Evolutionary conservation across 2,888 invertebrate genomes (phyloP).

Genomic region (Melolontha melolontha): DNA sequence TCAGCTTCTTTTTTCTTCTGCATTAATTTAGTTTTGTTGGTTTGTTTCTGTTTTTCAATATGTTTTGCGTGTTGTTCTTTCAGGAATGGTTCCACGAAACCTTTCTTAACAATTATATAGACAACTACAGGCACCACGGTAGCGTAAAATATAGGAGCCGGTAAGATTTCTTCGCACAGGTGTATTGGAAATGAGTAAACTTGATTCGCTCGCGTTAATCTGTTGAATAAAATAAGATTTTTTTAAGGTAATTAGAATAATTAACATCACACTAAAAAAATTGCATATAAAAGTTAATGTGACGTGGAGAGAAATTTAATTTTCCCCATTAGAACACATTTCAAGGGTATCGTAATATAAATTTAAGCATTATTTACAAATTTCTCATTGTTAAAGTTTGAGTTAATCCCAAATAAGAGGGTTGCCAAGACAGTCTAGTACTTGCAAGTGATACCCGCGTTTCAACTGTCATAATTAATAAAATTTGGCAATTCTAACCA

Average conservation of each 20-base stretch:
- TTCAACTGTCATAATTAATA: no score
- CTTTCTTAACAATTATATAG: conserved; percentile 85
- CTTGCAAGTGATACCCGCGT: no score
- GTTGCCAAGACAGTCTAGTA: no score
- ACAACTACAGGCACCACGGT: conserved; percentile 87
- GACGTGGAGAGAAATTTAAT: neutral
- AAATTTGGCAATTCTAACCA: no score
- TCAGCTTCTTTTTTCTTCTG: conserved; percentile 87
- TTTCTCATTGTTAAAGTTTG: no score
- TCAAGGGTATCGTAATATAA: neutral
- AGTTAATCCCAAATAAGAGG: no score
- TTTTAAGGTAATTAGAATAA: neutral
- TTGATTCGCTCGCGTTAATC: conserved; percentile 88
- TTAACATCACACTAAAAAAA: no score
- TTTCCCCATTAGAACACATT: no score
- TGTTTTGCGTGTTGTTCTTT: conserved; percentile 82
- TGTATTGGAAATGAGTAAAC: conserved; percentile 90
- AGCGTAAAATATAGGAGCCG: conserved; percentile 93
- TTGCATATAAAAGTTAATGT: no score
- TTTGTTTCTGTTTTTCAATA: conserved; percentile 84
- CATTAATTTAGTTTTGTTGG: conserved; percentile 80
- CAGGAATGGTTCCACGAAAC: conserved; percentile 87
- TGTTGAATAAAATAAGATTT: conserved; percentile 60
- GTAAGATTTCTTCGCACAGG: conserved; percentile 89
- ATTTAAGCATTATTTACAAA: conserved; percentile 7